Base-by-base conservation (phyloP, 2,797 vertebrate species). In the Tenualosa thibaudeaui region DNA sequence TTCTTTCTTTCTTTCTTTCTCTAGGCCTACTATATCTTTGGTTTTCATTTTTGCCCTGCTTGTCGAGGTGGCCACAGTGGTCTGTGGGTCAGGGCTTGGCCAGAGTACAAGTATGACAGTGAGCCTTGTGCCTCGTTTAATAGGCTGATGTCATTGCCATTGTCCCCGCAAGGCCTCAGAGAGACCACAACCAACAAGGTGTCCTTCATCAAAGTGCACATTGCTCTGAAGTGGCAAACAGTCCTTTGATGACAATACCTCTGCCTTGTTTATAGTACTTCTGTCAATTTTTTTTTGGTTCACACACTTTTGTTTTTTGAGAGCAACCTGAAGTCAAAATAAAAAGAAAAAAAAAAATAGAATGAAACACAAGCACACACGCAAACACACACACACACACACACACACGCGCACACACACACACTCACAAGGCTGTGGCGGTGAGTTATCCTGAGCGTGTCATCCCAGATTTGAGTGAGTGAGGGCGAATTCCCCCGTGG, bases 401-500 rank as follows among this genome's bases (percentile, higher is more conserved):
- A 68, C 26, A 71, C 65, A 71, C 26, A 71, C 24, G 40, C 81
- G 51, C 81, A 81, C 17, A 81, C 50, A 53, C 81, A 17, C n/a
- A 46, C 58, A 58, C 22, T 19, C 2, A 89, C 85, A 88, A 56
- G 85, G 26, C 89, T 88, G 91, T 89, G 91, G 89, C 90, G 91
- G 81, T 87, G 91, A 92, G 89, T 90, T 93, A 88, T 94, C 91
- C 92, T 93, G 88, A 94, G 89, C 90, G 56, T 94, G 92, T 94
- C 95, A 92, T 90, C 86, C 62, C 88, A 88, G 87, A 89, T 93
- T 93, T 90, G 85, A 81, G 86, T 88, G 84, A 85, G 85, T 88
- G 89, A 90, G 90, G 83, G 85, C 85, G 86, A 90, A 91, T 91
- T 92, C 89, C 91, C 91, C 89, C 81, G 83, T 1, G 82, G 84